Evolutionary conservation across 2,888 invertebrate genomes (phyloP), one percentile per base, ranked within the genome.

Genomic region (Chromoteleia sp.): DNA sequence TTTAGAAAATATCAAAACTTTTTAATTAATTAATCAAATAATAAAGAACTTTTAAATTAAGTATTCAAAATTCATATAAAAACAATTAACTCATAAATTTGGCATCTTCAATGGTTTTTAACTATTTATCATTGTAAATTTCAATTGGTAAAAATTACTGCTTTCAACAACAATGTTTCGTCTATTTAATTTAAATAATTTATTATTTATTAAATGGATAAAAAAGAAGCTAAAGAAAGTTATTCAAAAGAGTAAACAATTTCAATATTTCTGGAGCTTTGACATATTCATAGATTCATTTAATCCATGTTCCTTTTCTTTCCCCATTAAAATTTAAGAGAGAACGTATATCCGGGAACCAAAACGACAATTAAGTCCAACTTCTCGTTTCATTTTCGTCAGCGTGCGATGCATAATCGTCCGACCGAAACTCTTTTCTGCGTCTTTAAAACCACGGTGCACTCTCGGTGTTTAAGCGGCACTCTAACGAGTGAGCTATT

Each of bases 401-500:
- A 70, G 14, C 7, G 45, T 19, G 54, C 50, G 68, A 39, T 21
- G 30, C 63, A 56, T 74, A 36, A 48, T 33, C 41, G 33, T 19
- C 19, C 30, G 50, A 59, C 39, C 21, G 17, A 76, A 68, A 54
- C 54, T 30, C 65, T 75, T 75, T 68, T 61, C 17, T 45, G 29
- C 65, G 73, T 68, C 81, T 81, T 81, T 68, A 61, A 61, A 70
- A 70, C 63, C 82, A 58, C 43, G 50, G 45, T 67, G 50, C 43
- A 48, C 58, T 56, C 54, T 12, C 17, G 33, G 52, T 61, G 45
- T 50, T 74, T 59, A 79, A 73, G 70, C 71, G 48, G 30, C 33
- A 12, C 67, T 74, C 77, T 63, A 77, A 75, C 78, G 75, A 78
- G 81, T 70, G 52, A 39, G 70, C 78, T 76, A 76, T 76, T 81